Evolutionary conservation across 2,113 vertebrate species (phyloP).

Genomic region (Passer domesticus): DNA sequence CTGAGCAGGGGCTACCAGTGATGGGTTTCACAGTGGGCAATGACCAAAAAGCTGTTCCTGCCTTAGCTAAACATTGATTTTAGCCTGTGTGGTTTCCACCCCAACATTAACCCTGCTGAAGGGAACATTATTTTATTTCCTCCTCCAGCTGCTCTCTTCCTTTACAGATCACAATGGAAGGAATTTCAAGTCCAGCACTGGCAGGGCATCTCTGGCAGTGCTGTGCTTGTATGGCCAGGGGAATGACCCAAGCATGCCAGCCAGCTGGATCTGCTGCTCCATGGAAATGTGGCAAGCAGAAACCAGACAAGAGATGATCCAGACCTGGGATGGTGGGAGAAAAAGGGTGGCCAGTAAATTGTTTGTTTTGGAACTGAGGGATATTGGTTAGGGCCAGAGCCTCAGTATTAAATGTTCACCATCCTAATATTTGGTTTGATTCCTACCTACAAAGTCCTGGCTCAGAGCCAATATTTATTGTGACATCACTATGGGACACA

Average conservation of each 20-base stretch:
- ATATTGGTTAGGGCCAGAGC: background rate
- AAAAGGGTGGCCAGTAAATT: background rate
- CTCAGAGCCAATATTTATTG: background rate
- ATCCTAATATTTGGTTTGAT: background rate
- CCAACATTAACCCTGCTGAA: background rate
- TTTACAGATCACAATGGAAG: background rate
- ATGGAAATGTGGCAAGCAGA: background rate
- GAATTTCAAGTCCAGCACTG: background rate
- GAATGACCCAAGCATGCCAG: background rate
- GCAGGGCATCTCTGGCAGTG: background rate
- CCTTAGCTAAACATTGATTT: background rate
- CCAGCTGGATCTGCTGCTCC: background rate
- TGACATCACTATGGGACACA: background rate
- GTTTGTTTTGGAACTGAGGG: background rate
- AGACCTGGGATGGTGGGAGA: background rate
- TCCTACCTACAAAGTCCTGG: background rate
- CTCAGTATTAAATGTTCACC: background rate
- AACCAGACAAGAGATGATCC: background rate
- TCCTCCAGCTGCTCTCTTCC: background rate
- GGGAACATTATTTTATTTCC: background rate
- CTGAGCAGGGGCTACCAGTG: background rate
- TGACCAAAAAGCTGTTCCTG: background rate
- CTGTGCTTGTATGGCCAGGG: background rate
- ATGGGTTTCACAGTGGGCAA: background rate
- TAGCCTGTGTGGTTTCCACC: background rate